Evolutionary conservation across 2,797 vertebrate species (phyloP).

Genomic region (Falco peregrinus): DNA sequence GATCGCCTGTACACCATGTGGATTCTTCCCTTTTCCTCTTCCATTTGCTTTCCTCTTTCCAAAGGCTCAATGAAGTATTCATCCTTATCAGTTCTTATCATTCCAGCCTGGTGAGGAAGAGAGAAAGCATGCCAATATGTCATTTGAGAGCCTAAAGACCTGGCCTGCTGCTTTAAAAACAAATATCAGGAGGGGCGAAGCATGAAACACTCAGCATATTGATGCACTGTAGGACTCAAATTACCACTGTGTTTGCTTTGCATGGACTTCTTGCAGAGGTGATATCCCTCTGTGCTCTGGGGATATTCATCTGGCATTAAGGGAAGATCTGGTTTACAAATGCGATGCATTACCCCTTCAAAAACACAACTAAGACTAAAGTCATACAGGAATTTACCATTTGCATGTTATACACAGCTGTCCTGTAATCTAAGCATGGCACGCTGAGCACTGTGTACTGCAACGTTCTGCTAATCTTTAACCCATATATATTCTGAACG

Average conservation of each 20-base stretch:
- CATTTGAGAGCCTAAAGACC: neutral
- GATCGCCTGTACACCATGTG: conserved; percentile 94
- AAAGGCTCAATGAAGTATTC: conserved; percentile 98
- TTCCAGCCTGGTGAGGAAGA: conserved; percentile 84
- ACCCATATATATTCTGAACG: neutral
- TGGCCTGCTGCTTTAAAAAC: neutral
- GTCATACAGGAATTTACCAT: neutral
- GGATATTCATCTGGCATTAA: neutral
- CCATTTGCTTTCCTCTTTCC: conserved; percentile 90
- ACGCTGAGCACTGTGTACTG: neutral
- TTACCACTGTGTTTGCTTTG: neutral
- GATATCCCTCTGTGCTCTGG: neutral
- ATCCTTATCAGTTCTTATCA: conserved; percentile 92
- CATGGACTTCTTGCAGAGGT: neutral
- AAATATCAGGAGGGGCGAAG: neutral
- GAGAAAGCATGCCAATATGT: neutral
- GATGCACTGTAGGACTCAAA: neutral
- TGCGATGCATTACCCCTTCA: neutral
- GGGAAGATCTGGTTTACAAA: neutral
- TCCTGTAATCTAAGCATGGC: rapidly evolving
- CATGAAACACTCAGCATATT: neutral
- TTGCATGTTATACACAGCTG: neutral
- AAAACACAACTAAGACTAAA: neutral
- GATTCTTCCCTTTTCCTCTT: conserved; percentile 90
- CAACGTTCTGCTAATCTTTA: neutral